phyloP scores from a whole-genome alignment of 2,888 invertebrate genomes.

The Diplazon laetatorius region DNA sequence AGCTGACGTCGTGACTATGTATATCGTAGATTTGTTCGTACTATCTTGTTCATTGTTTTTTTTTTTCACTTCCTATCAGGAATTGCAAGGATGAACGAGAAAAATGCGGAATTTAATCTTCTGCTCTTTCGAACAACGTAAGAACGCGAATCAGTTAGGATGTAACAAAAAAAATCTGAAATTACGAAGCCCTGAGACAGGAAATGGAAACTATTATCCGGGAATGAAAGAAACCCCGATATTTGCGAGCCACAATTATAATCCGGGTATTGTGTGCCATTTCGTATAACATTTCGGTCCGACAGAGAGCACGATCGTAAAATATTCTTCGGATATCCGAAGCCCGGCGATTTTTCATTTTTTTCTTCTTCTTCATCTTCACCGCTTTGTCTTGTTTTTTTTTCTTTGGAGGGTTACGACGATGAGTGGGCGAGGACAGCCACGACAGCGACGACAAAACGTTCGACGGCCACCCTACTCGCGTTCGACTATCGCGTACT shows the following conservation, averaged over 20 bases:
- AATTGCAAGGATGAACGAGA: no score
- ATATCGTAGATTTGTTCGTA: no score
- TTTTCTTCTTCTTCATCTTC: not conserved
- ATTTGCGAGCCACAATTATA: slow-evolving; percentile 24
- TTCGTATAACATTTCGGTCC: slow-evolving; percentile 25
- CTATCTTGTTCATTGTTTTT: no score
- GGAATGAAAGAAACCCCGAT: not conserved
- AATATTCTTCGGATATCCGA: slow-evolving; percentile 41
- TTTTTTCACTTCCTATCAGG: no score
- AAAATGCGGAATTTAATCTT: not conserved
- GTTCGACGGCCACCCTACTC: not conserved
- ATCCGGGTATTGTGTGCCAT: slow-evolving; percentile 17
- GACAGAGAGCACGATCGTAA: slow-evolving; percentile 19
- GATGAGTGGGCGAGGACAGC: slow-evolving; percentile 26
- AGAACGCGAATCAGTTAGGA: not conserved
- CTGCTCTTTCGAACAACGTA: no score
- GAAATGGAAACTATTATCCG: not conserved
- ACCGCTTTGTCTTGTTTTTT: not conserved
- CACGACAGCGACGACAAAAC: slow-evolving; percentile 15
- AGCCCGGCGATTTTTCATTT: slow-evolving; percentile 5
- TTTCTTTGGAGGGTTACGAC: slow-evolving; percentile 26
- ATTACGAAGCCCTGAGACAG: no score
- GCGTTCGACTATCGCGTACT: not conserved
- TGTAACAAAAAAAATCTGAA: not conserved
- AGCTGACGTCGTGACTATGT: no score